Evolutionary conservation across 2,113 vertebrate species (phyloP), one percentile per base, ranked within the genome.

Genomic region (Athene cunicularia): DNA sequence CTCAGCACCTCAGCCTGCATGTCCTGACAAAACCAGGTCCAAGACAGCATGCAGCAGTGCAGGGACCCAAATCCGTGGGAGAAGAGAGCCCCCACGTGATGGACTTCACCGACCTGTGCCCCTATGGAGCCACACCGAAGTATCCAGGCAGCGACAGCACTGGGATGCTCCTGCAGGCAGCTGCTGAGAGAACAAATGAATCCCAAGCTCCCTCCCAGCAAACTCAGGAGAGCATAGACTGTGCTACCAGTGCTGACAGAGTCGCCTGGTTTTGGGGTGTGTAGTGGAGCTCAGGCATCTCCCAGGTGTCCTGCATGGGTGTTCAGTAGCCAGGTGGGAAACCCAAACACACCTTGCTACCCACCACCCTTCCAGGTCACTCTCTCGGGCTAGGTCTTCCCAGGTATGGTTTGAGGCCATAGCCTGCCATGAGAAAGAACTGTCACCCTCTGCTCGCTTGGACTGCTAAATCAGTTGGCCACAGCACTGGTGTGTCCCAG

Each of bases 261-360:
- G 12, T 12, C 59, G 28, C 11, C 8, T 1, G 0, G 11, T 1
- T 62, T 53, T 49, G 3, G 43, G 37, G 20, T 33, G 62, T 5
- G 1, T 3, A 4, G 45, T 12, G 52, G n/a, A 58, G n/a, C 52
- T 20, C 0, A 0, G 7, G 22, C 26, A 41, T 41, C 21, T 49
- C n/a, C 28, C 24, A 43, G 27, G 43, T 39, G 32, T 10, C n/a
- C 45, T 77, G 19, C 7, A 17, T 8, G 45, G 39, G 6, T 43
- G 20, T 12, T 56, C 45, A 39, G 66, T 1, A 22, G 41, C 35
- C 35, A 56, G 30, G 9, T 27, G 11, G 26, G 39, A 35, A 20
- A 15, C 20, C 5, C 35, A 45, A 2, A 4, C 2, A 12, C 32
- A 30, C 6, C 14, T 17, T 71, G 64, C 11, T 80, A 49, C 27